A percentile compares a stretch with the other conserved stretches of the same genome.
phyloP scores from a whole-genome alignment of 2,797 vertebrate species.

The Pangasius djambal region DNA sequence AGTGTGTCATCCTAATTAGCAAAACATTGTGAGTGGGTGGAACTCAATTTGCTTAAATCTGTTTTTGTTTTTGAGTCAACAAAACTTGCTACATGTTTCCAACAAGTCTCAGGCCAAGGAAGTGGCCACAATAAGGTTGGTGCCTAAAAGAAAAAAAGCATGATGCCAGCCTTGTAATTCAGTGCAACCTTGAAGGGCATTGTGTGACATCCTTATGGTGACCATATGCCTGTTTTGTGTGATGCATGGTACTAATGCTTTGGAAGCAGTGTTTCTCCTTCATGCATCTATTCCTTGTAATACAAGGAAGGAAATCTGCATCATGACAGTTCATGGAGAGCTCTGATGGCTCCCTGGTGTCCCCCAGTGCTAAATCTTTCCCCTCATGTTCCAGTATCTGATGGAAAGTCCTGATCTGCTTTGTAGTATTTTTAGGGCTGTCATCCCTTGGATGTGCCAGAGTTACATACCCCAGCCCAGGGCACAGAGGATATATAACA shows the following conservation, averaged over 20 bases:
- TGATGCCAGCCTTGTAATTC: not conserved
- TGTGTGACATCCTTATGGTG: not conserved
- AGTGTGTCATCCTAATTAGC: not conserved
- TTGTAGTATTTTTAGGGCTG: constrained; percentile 70
- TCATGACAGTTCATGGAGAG: not conserved
- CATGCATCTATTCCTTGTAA: not conserved
- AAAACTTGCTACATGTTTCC: not conserved
- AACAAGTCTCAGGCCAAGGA: not conserved
- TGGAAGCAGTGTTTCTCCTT: not conserved
- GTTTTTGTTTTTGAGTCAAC: not conserved
- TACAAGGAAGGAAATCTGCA: not conserved
- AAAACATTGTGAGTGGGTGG: not conserved
- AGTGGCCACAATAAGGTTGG: not conserved
- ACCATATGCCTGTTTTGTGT: not conserved
- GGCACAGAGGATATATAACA: constrained; percentile 37
- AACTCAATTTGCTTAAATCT: not conserved
- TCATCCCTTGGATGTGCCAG: constrained; percentile 47
- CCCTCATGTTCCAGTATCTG: constrained; percentile 6
- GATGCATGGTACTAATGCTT: not conserved
- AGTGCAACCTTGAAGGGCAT: not conserved
- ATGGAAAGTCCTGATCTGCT: constrained; percentile 48
- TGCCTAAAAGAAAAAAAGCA: not conserved
- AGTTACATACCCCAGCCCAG: constrained; percentile 45
- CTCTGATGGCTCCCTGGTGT: not conserved
- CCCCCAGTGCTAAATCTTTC: not conserved